phyloP scores from a whole-genome alignment of 2,113 vertebrate species.

The Saimiri boliviensis region DNA sequence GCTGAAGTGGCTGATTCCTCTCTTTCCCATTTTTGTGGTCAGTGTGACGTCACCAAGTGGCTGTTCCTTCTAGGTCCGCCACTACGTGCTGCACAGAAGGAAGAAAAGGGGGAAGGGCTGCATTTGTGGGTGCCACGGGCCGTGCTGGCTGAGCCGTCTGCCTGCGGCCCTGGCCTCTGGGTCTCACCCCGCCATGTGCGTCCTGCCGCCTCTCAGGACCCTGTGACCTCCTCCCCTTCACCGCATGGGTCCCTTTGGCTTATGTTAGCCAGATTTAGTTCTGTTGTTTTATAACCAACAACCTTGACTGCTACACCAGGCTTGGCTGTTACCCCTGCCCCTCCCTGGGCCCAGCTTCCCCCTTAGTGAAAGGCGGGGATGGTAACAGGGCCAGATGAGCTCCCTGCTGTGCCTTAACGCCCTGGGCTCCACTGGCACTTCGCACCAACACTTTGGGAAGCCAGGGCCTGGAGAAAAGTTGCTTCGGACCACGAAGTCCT shows the following conservation, averaged over 20 bases:
- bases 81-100: neutral
- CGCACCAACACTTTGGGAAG: neutral
- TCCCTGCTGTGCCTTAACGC: rapidly evolving
- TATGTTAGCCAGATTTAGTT: neutral
- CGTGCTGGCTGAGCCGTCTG: rapidly evolving
- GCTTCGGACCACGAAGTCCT: neutral
- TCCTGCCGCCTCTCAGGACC: neutral
- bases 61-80: rapidly evolving
- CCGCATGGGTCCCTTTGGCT: rapidly evolving
- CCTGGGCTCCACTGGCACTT: rapidly evolving
- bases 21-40: rapidly evolving
- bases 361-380: rapidly evolving
- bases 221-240: rapidly evolving
- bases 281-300: neutral
- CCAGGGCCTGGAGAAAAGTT: neutral
- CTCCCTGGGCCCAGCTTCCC: neutral
- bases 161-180: neutral
- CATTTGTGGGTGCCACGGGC: rapidly evolving
- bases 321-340: rapidly evolving
- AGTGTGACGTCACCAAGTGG: rapidly evolving
- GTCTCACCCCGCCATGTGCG: rapidly evolving
- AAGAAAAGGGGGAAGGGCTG: too few relatives aligned
- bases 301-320: rapidly evolving
- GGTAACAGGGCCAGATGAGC: rapidly evolving
- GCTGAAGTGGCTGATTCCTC: rapidly evolving